Percentiles rank a stretch among this genome's conserved stretches.
These are phyloP conservation scores for Xiphophorus hellerii DNA, from an alignment of 2,113 vertebrate genomes.

Conservation along the genomic window DNA sequence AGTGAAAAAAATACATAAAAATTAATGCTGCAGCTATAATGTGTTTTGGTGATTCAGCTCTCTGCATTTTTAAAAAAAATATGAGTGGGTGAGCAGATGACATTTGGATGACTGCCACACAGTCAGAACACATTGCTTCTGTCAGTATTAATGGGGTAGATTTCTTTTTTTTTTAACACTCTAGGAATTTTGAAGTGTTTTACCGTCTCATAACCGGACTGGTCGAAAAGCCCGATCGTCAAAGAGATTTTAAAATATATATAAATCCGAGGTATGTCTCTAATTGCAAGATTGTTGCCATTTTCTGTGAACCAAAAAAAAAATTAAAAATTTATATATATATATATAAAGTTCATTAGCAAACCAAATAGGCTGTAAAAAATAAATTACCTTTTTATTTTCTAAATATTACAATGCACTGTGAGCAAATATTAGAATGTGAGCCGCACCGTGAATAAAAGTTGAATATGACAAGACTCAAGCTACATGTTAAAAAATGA, in stretches of 20 bases:
- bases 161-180: not conserved
- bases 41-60: constrained; percentile 1
- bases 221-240: not conserved
- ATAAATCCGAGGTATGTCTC: too few species aligned
- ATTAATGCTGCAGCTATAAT: not conserved
- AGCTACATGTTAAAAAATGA: too few species aligned
- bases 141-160: constrained; percentile 8
- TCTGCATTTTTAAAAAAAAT: constrained; percentile 4
- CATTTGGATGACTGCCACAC: constrained; percentile 31
- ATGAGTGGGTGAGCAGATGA: constrained; percentile 33
- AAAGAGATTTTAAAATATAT: not conserved
- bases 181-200: not conserved
- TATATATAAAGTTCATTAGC: too few species aligned
- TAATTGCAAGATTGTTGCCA: too few species aligned
- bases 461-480: too few species aligned
- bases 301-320: too few species aligned
- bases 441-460: too few species aligned
- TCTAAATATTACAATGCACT: too few species aligned
- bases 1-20: not conserved
- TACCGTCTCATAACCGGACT: not conserved
- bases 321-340: too few species aligned
- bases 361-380: too few species aligned
- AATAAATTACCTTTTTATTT: too few species aligned
- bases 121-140: constrained; percentile 9
- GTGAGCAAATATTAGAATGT: too few species aligned